phyloP scores from a whole-genome alignment of 2,113 vertebrate genomes.

The Phyllopteryx taeniolatus region DNA sequence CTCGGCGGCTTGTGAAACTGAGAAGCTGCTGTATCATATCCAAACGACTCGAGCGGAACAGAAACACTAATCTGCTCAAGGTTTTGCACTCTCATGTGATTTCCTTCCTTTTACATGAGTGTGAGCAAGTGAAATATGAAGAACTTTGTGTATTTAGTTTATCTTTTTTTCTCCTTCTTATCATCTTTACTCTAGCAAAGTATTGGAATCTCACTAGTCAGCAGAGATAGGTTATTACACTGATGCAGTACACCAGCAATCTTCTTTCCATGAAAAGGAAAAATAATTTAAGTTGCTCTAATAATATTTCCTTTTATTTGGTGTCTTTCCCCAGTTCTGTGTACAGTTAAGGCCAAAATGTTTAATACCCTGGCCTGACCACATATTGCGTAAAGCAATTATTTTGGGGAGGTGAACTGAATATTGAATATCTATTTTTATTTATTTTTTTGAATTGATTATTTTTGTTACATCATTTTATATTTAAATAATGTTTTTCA shows the following conservation, averaged over 20 bases:
- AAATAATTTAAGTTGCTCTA: background rate
- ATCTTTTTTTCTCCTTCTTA: background rate
- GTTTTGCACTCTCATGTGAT: background rate
- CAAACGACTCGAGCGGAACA: constrained; percentile 15
- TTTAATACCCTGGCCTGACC: too few relatives aligned
- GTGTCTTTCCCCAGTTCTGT: background rate
- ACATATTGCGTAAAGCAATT: too few relatives aligned
- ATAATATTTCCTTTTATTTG: background rate
- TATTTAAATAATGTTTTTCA: too few relatives aligned
- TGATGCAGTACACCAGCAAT: too few relatives aligned
- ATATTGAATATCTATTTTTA: too few relatives aligned
- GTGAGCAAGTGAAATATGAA: background rate
- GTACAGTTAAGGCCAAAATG: too few relatives aligned
- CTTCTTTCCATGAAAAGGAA: background rate
- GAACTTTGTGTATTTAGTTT: background rate
- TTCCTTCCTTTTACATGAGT: background rate
- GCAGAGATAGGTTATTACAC: background rate
- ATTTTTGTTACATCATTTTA: too few relatives aligned
- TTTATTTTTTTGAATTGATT: too few relatives aligned
- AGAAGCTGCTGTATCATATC: constrained; percentile 38
- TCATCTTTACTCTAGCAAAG: background rate
- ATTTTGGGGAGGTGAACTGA: too few relatives aligned
- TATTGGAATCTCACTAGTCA: background rate
- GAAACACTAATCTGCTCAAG: background rate
- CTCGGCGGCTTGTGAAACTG: constrained; percentile 34